A percentile compares a stretch with the other conserved stretches of the same genome.
phyloP scores from a whole-genome alignment of 1,140 invertebrate species.

The Drosophila tropicalis region DNA sequence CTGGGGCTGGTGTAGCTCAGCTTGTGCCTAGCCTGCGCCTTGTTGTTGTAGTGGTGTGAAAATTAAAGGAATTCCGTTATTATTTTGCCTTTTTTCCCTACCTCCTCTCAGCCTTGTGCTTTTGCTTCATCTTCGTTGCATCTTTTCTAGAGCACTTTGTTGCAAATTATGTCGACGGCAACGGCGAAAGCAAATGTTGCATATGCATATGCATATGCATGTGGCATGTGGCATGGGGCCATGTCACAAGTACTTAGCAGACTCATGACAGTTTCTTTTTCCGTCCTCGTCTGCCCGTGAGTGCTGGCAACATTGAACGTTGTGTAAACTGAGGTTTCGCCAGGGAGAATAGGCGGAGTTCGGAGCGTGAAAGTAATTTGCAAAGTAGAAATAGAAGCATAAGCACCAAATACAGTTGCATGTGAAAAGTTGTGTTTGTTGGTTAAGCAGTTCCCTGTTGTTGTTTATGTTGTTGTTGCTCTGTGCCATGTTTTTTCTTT shows the following conservation, averaged over 20 bases:
- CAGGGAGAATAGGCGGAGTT: constrained; percentile 9
- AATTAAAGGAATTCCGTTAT: constrained; percentile 82
- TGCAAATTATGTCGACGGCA: constrained; percentile 72
- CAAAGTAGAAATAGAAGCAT: constrained; percentile 62
- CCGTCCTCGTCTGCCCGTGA: constrained; percentile 12
- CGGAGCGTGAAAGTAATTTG: constrained; percentile 75
- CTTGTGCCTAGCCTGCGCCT: constrained; percentile 31
- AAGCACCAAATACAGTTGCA: constrained; percentile 23
- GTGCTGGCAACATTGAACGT: constrained; percentile 35
- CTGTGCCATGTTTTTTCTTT: constrained; percentile 60
- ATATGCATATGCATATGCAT: constrained; percentile 79
- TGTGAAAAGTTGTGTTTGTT: constrained; percentile 38
- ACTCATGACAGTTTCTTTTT: constrained; percentile 64
- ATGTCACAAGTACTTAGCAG: constrained; percentile 79
- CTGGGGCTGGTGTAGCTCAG: constrained; percentile 16
- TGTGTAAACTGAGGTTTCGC: constrained; percentile 33
- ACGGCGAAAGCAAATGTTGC: constrained; percentile 78
- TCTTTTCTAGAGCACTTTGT: constrained; percentile 68
- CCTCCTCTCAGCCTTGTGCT: constrained; percentile 4
- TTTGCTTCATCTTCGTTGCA: constrained; percentile 33
- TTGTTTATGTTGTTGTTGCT: background rate
- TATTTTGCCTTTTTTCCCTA: constrained; percentile 66
- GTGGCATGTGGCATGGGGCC: constrained; percentile 63
- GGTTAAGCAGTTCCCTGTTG: constrained; percentile 12
- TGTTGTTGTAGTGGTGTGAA: constrained; percentile 64